phyloP scores from a whole-genome alignment of 2,888 invertebrate species.

The Diplolepis rosae region DNA sequence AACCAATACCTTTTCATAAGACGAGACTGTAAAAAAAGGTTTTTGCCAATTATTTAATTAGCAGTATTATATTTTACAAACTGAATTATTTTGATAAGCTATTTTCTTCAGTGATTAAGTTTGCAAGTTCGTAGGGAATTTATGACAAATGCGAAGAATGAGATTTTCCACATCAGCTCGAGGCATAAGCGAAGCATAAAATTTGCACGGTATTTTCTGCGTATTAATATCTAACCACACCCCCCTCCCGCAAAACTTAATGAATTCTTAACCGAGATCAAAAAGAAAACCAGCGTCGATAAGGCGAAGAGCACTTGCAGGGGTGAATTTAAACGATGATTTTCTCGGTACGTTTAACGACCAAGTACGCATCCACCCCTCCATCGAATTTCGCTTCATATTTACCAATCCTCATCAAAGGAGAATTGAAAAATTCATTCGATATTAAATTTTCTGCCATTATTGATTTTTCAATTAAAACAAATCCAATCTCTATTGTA shows the following conservation, averaged over 20 bases:
- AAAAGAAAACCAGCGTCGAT: slow-evolving; percentile 64
- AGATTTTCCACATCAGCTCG: slow-evolving; percentile 51
- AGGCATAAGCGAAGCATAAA: slow-evolving; percentile 64
- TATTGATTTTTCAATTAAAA: slow-evolving; percentile 10
- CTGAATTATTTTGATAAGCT: too few relatives aligned
- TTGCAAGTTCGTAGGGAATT: slow-evolving; percentile 40
- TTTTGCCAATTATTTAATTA: too few relatives aligned
- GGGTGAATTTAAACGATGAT: slow-evolving; percentile 61
- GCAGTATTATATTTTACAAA: too few relatives aligned
- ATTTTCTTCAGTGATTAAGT: too few relatives aligned
- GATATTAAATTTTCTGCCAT: slow-evolving; percentile 2
- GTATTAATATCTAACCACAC: slow-evolving; percentile 72
- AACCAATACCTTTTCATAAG: too few relatives aligned
- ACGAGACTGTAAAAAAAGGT: too few relatives aligned
- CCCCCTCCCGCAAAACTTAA: slow-evolving; percentile 70
- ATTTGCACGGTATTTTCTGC: slow-evolving; percentile 66
- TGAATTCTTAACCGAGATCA: slow-evolving; percentile 73
- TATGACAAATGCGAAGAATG: slow-evolving; percentile 33
- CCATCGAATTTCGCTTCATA: background rate
- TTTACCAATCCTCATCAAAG: slow-evolving; percentile 5
- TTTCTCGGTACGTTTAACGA: slow-evolving; percentile 67
- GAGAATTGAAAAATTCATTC: slow-evolving; percentile 11
- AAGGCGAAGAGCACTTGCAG: slow-evolving; percentile 39
- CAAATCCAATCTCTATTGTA: background rate
- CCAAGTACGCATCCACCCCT: slow-evolving; percentile 48